Percentiles rank a stretch among this genome's conserved stretches.
phyloP scores from a whole-genome alignment of 2,113 vertebrate species.

The Octodon degus region DNA sequence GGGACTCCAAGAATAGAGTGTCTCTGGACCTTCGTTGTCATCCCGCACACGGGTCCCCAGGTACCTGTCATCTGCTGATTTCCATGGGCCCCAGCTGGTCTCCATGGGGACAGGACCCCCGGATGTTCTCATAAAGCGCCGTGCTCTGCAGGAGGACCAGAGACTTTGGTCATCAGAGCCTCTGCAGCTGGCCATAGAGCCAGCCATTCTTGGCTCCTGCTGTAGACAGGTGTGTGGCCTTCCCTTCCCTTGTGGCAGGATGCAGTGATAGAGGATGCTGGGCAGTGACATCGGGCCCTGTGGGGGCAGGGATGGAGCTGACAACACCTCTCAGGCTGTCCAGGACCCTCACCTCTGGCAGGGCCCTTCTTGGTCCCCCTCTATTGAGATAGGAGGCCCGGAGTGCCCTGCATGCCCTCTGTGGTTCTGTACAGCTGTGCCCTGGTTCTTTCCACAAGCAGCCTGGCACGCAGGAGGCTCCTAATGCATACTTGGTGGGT shows the following conservation, averaged over 20 bases:
- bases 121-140: not conserved
- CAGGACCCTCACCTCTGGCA: accelerated
- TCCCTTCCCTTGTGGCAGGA: too few species aligned
- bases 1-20: not conserved
- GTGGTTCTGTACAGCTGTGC: not conserved
- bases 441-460: not conserved
- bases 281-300: not conserved
- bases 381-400: not conserved
- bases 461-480: too few species aligned
- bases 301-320: not conserved
- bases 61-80: not conserved
- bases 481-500: not conserved
- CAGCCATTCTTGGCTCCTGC: too few species aligned
- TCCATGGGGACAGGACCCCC: not conserved
- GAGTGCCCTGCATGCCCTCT: too few species aligned
- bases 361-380: not conserved
- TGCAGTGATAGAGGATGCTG: not conserved
- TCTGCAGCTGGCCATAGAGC: accelerated
- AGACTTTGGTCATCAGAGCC: not conserved
- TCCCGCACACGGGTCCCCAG: accelerated
- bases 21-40: accelerated
- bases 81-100: accelerated
- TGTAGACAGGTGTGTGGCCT: not conserved
- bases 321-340: not conserved
- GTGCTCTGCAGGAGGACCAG: not conserved